Evolutionary conservation across 2,888 invertebrate species (phyloP).

Genomic region (Xiphydria camelus): DNA sequence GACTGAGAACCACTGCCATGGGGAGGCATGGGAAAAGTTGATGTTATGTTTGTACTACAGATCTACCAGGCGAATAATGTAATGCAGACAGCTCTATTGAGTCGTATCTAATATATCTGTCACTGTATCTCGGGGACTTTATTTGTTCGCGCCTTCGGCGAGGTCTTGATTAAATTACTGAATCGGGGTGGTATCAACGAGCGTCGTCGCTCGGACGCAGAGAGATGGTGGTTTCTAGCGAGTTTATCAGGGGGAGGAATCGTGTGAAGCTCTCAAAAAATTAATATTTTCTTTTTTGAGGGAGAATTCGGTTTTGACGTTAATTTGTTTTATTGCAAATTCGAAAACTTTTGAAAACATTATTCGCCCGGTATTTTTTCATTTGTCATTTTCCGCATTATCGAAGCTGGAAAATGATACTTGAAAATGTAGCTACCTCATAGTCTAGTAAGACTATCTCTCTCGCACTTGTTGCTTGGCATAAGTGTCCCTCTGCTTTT

Average conservation of each 20-base stretch:
- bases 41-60: conserved; percentile 55
- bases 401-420: no score
- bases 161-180: conserved; percentile 50
- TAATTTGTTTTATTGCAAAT: neutral
- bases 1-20: conserved; percentile 43
- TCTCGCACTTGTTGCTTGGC: no score
- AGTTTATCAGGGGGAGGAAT: no score
- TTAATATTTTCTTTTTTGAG: no score
- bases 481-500: no score
- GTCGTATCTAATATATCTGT: conserved; percentile 55
- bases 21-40: conserved; percentile 55
- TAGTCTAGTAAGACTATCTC: no score
- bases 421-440: no score
- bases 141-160: conserved; percentile 42
- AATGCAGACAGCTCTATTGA: conserved; percentile 53
- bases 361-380: conserved; percentile 20
- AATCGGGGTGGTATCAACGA: no score
- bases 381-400: conserved; percentile 3
- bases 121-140: conserved; percentile 37
- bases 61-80: conserved; percentile 54
- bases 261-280: no score
- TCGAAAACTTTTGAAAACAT: no score
- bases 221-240: no score
- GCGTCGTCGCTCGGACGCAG: no score
- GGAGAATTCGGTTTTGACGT: conserved; percentile 1